These are phyloP conservation scores for Monarcha castaneiventris DNA, from an alignment of 2,113 vertebrate genomes.

Conservation along the genomic window DNA sequence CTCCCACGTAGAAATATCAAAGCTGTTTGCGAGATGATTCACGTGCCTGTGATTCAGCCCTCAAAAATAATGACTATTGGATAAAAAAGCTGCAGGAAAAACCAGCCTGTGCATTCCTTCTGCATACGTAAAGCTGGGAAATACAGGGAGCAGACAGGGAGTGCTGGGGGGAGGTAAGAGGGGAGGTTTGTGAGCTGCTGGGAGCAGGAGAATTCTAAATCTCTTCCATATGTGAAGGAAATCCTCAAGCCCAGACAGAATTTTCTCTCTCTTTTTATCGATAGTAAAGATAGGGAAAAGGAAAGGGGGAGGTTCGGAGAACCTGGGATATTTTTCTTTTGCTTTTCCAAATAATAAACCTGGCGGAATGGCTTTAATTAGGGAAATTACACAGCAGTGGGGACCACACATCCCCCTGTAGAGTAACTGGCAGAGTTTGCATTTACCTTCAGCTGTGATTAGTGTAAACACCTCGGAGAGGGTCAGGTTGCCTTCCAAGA, in stretches of 20 bases:
- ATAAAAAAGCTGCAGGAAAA: not conserved
- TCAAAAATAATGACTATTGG: not conserved
- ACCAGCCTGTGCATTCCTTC: not conserved
- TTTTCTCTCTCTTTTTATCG: conserved; percentile 59
- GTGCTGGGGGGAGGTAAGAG: not conserved
- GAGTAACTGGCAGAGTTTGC: not conserved
- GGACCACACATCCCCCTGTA: not conserved
- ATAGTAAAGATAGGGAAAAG: conserved; percentile 44
- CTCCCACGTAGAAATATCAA: not conserved
- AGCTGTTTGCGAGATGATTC: not conserved
- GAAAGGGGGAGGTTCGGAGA: not conserved
- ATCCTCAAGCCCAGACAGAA: conserved; percentile 50
- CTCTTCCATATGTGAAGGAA: conserved; percentile 69
- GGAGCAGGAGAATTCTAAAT: conserved; percentile 48
- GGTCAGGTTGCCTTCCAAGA: conserved; percentile 13
- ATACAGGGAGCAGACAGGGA: not conserved
- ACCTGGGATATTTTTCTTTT: not conserved
- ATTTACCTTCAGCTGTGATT: not conserved
- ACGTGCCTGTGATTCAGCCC: not conserved
- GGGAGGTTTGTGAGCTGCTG: conserved; percentile 6
- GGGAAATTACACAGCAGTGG: not conserved
- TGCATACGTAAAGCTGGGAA: not conserved
- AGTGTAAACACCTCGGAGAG: conserved; percentile 4
- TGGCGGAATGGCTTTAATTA: conserved; percentile 3
- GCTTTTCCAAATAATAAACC: not conserved